Evolutionary conservation across 2,888 invertebrate species (phyloP).

Genomic region (Anoncus sp.): DNA sequence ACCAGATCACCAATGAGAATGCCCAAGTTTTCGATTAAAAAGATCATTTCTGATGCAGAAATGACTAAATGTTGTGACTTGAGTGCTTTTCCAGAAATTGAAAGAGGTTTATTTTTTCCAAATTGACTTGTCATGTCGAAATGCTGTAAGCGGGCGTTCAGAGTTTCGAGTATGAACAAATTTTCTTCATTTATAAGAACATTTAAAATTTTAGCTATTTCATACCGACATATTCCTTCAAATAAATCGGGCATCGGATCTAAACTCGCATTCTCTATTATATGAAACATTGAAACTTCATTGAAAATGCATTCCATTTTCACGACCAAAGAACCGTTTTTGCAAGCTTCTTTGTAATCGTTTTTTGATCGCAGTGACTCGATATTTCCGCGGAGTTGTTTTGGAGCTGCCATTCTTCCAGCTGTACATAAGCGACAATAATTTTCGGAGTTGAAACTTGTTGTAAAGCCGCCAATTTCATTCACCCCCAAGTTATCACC

Average conservation of each 20-base stretch:
- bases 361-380: constrained; percentile 20
- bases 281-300: constrained; percentile 51
- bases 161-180: constrained; percentile 25
- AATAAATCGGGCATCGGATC: constrained; percentile 64
- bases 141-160: constrained; percentile 54
- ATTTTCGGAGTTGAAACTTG: constrained; percentile 54
- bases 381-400: constrained; percentile 23
- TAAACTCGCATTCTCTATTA: constrained; percentile 47
- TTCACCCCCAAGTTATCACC: constrained; percentile 60
- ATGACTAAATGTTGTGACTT: constrained; percentile 54
- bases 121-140: constrained; percentile 42
- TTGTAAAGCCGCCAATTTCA: constrained; percentile 49
- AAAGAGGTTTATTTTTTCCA: constrained; percentile 40
- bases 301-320: constrained; percentile 19
- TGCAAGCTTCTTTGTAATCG: constrained; percentile 16
- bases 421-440: constrained; percentile 57
- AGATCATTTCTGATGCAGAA: constrained; percentile 62
- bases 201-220: constrained; percentile 55
- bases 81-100: constrained; percentile 8
- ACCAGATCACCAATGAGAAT: constrained; percentile 62
- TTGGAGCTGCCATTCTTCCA: constrained; percentile 9
- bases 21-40: constrained; percentile 59
- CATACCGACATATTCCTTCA: constrained; percentile 61
- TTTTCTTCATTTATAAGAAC: constrained; percentile 40
- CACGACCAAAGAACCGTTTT: constrained; percentile 12